These are phyloP conservation scores for Genyomyrus donnyi DNA, from an alignment of 2,113 vertebrate genomes.

Conservation along the genomic window DNA sequence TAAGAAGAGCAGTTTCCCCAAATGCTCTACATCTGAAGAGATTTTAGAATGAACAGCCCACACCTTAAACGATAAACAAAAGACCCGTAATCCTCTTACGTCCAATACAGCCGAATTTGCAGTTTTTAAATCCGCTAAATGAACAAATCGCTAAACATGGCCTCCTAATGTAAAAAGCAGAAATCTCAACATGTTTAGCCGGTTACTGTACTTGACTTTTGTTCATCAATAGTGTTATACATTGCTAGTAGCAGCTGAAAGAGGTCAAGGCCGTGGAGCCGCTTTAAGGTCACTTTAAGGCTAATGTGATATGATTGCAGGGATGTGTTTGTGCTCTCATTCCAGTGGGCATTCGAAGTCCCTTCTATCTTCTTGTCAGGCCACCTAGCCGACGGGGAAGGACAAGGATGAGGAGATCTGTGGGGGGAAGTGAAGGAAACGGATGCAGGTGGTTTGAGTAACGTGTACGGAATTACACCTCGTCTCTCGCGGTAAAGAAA, in stretches of 20 bases:
- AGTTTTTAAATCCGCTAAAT: neutral
- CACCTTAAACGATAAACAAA: conserved; percentile 13
- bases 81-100: conserved; percentile 8
- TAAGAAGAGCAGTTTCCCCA: conserved; percentile 5
- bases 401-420: neutral
- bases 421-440: neutral
- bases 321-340: neutral
- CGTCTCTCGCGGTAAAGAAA: neutral
- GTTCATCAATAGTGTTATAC: neutral
- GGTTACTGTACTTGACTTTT: neutral
- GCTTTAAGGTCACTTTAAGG: neutral
- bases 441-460: neutral
- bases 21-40: conserved; percentile 20
- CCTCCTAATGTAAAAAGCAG: conserved; percentile 4
- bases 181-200: neutral
- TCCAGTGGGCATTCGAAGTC: neutral
- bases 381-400: neutral
- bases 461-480: neutral
- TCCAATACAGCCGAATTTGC: conserved; percentile 10
- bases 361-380: neutral
- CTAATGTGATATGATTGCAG: neutral
- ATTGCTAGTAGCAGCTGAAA: neutral
- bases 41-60: conserved; percentile 13
- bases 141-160: neutral
- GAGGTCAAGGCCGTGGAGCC: neutral